A percentile compares a stretch with the other conserved stretches of the same genome.
Evolutionary conservation across 2,113 vertebrate species (phyloP).

Genomic region (Archilochus colubris): DNA sequence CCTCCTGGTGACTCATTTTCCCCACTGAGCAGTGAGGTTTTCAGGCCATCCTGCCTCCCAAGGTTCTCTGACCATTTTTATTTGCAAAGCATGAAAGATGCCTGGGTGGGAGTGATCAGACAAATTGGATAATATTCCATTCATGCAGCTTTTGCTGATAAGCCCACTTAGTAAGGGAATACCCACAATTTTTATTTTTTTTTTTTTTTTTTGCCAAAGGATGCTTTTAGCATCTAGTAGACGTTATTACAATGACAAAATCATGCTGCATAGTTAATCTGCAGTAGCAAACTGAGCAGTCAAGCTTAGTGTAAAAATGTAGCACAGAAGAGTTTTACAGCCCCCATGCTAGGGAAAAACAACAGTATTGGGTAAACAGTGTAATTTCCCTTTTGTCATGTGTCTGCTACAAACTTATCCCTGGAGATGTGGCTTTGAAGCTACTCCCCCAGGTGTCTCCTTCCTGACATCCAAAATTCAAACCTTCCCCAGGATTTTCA

Average conservation of each 20-base stretch:
- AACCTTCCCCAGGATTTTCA: background rate
- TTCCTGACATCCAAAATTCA: background rate
- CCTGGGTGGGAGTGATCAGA: background rate
- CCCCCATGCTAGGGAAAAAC: background rate
- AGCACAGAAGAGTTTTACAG: background rate
- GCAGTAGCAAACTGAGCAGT: background rate
- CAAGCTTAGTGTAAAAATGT: accelerated
- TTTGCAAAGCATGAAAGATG: background rate
- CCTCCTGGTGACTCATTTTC: background rate
- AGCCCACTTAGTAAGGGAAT: background rate
- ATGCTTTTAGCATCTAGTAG: conserved; percentile 14
- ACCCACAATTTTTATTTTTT: conserved; percentile 20
- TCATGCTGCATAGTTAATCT: background rate
- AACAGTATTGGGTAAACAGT: background rate
- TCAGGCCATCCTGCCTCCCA: background rate
- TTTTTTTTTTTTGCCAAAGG: background rate
- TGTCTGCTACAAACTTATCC: background rate
- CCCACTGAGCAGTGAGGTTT: background rate
- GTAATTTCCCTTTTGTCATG: accelerated
- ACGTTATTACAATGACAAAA: background rate
- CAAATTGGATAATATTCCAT: conserved; percentile 18
- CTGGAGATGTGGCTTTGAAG: background rate
- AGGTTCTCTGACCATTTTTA: background rate
- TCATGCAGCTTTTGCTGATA: background rate
- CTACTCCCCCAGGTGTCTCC: background rate